These are phyloP conservation scores for Calliopum simillimum DNA, from an alignment of 2,888 invertebrate species.

Conservation along the genomic window DNA sequence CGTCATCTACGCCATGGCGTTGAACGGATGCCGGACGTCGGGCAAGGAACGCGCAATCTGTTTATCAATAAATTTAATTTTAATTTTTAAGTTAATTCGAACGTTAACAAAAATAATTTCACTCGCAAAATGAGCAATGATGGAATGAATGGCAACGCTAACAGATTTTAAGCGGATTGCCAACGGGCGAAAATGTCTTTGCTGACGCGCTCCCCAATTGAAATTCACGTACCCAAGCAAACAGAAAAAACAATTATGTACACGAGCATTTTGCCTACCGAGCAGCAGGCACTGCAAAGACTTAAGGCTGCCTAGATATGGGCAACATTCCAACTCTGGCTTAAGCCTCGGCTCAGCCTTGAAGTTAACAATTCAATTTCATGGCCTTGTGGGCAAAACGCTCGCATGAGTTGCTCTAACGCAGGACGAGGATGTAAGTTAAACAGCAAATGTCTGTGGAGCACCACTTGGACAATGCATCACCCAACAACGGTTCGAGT, in stretches of 20 bases:
- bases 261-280: background rate
- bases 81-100: conserved; percentile 33
- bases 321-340: conserved; percentile 27
- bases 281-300: background rate
- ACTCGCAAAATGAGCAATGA: background rate
- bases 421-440: conserved; percentile 5
- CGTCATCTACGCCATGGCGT: background rate
- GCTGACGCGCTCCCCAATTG: background rate
- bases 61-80: conserved; percentile 33
- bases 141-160: background rate
- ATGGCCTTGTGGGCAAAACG: conserved; percentile 56
- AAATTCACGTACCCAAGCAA: background rate
- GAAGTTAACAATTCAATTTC: conserved; percentile 59
- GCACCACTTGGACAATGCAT: background rate
- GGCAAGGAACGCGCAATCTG: background rate
- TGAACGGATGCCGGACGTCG: background rate
- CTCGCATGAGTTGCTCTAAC: conserved; percentile 35
- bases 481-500: background rate
- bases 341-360: conserved; percentile 18
- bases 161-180: conserved; percentile 32
- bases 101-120: conserved; percentile 29
- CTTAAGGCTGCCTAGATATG: conserved; percentile 7
- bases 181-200: background rate
- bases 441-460: conserved; percentile 10
- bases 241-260: background rate